Evolutionary conservation across 1,140 invertebrate genomes (phyloP), one percentile per base, ranked within the genome.

Genomic region (Drosophila tani): DNA sequence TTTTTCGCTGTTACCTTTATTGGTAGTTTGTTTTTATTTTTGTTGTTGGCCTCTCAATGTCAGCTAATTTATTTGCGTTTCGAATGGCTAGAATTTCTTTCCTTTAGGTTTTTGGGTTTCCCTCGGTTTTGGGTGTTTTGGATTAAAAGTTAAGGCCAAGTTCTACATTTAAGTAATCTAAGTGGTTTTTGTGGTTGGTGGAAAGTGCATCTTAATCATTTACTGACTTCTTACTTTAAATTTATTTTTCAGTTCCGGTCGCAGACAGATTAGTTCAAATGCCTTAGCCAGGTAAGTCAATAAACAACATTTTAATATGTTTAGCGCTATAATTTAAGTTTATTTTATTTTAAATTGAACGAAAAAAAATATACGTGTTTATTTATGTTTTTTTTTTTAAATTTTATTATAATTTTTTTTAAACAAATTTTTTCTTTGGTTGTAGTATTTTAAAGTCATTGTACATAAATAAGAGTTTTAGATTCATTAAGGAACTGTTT

Each of bases 271-370:
- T 65, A 95, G 96, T 79, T 96, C 96, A 78, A 97, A 96, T 95
- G 96, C 96, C 82, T 94, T 97, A 95, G 96, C 96, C 77, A 97
- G 96, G 97, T 97, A 94, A 95, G 93, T 88, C 50, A 1, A n/a
- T 9, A 47, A 4, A n/a, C 19, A 14, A 4, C 6, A 51, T 32
- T 32, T 50, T 9, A 46, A 11, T 12, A 2, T 46, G 9, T 11
- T 51, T 1, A 15, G 27, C 6, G 1, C 27, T 1, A 21, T 12
- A 19, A 43, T 17, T 9, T 11, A 35, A 11, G 11, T 35, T 35
- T 35, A 35, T 11, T 35, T 11, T 3, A 5, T 58, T 11, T 51
- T 45, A 17, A 45, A 21, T 21, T 1, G 21, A 21, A 21, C 21
- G 21, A 2, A 21, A 21, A 2, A 21, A 21, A 21, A 21, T 21